A percentile compares a stretch with the other conserved stretches of the same genome.
Conservation (phyloP, 1,140 invertebrate genomes). For the Drosophila pachea region DNA sequence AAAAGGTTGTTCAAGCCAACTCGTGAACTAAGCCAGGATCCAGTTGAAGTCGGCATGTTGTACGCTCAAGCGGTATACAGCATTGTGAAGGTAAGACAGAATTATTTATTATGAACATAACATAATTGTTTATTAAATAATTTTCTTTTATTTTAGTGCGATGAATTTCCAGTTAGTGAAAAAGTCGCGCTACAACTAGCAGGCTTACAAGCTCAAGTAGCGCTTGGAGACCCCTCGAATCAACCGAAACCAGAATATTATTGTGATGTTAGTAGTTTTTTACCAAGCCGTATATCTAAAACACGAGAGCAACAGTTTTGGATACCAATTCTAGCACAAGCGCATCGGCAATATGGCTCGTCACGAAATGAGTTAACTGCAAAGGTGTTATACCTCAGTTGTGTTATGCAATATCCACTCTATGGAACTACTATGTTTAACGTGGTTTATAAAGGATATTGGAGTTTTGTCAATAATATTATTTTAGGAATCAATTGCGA, state of each 20-base stretch:
- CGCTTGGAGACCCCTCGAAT: conserved; percentile 89
- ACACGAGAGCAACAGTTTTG: conserved; percentile 88
- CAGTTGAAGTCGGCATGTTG: conserved; percentile 95
- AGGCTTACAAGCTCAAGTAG: conserved; percentile 95
- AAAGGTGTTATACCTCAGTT: conserved; percentile 95
- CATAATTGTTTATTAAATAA: not conserved
- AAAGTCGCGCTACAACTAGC: conserved; percentile 96
- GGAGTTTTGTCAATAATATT: conserved; percentile 87
- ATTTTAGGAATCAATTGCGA: conserved; percentile 93
- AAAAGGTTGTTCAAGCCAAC: conserved; percentile 92
- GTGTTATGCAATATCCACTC: conserved; percentile 97
- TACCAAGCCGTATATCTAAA: conserved; percentile 88
- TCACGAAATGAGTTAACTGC: conserved; percentile 94
- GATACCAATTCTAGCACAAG: conserved; percentile 92
- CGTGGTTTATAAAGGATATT: conserved; percentile 94
- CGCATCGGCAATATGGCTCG: conserved; percentile 92
- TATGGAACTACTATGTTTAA: conserved; percentile 96
- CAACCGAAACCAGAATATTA: conserved; percentile 85
- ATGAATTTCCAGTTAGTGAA: conserved; percentile 96
- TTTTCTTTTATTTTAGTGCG: conserved; percentile 82
- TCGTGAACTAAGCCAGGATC: conserved; percentile 95
- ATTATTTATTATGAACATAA: not conserved
- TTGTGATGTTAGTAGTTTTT: conserved; percentile 88
- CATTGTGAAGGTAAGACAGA: conserved; percentile 89
- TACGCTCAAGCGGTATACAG: conserved; percentile 97